Evolutionary conservation across 2,113 vertebrate genomes (phyloP).

Genomic region (Plecotus auritus): DNA sequence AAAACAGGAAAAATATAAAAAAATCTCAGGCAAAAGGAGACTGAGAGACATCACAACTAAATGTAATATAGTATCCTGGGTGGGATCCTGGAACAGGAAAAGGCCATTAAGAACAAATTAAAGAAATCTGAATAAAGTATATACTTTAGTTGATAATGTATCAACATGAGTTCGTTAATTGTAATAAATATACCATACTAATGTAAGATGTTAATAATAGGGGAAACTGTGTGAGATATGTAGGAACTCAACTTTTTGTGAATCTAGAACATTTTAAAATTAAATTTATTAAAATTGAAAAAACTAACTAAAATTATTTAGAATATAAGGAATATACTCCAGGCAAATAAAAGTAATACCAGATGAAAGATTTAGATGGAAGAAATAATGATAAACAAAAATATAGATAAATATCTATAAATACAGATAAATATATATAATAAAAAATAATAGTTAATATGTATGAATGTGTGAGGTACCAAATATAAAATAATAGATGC

Average conservation of each 20-base stretch:
- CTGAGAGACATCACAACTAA: neutral
- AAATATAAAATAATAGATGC: neutral
- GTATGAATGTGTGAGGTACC: neutral
- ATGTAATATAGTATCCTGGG: neutral
- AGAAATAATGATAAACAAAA: neutral
- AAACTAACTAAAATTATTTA: neutral
- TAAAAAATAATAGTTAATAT: neutral
- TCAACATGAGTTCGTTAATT: neutral
- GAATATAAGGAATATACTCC: neutral
- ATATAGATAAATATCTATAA: neutral
- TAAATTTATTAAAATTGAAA: neutral
- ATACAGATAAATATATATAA: neutral
- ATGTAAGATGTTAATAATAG: neutral
- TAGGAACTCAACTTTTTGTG: neutral
- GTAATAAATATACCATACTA: neutral
- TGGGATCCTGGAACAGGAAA: neutral
- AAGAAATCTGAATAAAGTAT: neutral
- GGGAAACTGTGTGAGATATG: neutral
- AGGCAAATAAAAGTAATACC: neutral
- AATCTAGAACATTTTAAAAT: neutral
- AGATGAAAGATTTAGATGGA: neutral
- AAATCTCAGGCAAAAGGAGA: neutral
- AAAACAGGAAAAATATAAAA: neutral
- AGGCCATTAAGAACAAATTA: neutral
- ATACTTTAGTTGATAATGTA: neutral